These are phyloP conservation scores for Hiodon tergisus DNA, from an alignment of 2,113 vertebrate species.

Conservation along the genomic window DNA sequence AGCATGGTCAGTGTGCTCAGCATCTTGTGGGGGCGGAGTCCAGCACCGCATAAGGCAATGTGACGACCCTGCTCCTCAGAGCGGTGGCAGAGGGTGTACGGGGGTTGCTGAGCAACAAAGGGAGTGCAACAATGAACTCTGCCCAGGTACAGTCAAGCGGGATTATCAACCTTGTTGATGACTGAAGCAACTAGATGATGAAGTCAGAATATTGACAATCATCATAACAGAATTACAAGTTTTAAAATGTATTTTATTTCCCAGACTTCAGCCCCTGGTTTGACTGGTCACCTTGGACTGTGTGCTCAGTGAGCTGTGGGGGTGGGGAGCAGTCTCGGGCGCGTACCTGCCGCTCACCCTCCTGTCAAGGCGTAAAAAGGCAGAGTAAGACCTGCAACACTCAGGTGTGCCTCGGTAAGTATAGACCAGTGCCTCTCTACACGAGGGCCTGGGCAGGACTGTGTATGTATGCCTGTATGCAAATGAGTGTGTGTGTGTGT, in stretches of 20 bases:
- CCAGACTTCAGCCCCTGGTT: conserved; percentile 54
- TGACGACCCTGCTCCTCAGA: conserved; percentile 60
- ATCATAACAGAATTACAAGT: no score
- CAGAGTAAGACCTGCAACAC: conserved; percentile 71
- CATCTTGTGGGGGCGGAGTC: conserved; percentile 69
- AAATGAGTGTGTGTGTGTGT: neutral
- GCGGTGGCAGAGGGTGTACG: conserved; percentile 60
- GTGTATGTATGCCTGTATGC: neutral
- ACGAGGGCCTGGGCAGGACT: neutral
- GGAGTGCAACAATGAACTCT: conserved; percentile 59
- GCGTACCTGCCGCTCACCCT: conserved; percentile 43
- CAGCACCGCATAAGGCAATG: conserved; percentile 63
- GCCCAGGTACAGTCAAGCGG: conserved; percentile 50
- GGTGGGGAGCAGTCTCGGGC: conserved; percentile 59
- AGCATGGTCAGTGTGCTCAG: conserved; percentile 67
- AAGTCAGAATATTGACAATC: no score
- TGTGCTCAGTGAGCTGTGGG: conserved; percentile 54
- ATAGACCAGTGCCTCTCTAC: no score
- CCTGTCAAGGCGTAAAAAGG: conserved; percentile 46
- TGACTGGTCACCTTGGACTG: conserved; percentile 60
- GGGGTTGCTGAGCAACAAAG: conserved; percentile 61
- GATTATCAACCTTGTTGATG: neutral
- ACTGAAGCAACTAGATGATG: no score
- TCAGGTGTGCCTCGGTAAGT: conserved; percentile 71
- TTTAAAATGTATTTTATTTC: neutral